These are phyloP conservation scores for Malurus elegans DNA, from an alignment of 2,113 vertebrate species.

Conservation along the genomic window DNA sequence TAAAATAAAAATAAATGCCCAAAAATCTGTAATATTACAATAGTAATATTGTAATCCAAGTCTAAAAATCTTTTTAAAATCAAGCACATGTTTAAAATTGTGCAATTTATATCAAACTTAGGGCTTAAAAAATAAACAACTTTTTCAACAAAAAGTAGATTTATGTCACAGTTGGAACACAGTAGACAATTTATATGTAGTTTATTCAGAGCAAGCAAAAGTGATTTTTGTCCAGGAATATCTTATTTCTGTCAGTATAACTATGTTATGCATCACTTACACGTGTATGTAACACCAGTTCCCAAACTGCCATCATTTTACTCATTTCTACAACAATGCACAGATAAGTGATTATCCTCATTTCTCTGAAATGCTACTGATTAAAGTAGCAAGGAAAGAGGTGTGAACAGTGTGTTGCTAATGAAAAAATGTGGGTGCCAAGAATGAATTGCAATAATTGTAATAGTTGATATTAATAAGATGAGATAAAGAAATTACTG, in stretches of 20 bases:
- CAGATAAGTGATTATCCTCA: not conserved
- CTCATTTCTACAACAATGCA: not conserved
- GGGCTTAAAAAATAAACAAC: not conserved
- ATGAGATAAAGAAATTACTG: not conserved
- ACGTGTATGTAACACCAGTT: not conserved
- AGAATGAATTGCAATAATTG: not conserved
- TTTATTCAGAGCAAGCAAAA: not conserved
- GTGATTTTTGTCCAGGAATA: not conserved
- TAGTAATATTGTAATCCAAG: not conserved
- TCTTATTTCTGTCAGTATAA: not conserved
- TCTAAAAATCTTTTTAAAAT: not conserved
- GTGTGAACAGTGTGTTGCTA: not conserved
- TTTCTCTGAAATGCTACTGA: not conserved
- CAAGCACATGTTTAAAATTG: not conserved
- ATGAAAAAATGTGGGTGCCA: slow-evolving; percentile 1
- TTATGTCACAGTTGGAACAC: not conserved
- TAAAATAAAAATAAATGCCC: not conserved
- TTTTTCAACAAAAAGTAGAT: not conserved
- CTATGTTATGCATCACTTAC: not conserved
- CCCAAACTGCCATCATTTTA: not conserved
- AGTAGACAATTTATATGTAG: not conserved
- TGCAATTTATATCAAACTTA: not conserved
- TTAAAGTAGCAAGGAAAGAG: not conserved
- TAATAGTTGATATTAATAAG: not conserved
- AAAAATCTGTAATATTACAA: not conserved